These are phyloP conservation scores for Struthidea cinerea DNA, from an alignment of 2,113 vertebrate genomes.

Conservation along the genomic window DNA sequence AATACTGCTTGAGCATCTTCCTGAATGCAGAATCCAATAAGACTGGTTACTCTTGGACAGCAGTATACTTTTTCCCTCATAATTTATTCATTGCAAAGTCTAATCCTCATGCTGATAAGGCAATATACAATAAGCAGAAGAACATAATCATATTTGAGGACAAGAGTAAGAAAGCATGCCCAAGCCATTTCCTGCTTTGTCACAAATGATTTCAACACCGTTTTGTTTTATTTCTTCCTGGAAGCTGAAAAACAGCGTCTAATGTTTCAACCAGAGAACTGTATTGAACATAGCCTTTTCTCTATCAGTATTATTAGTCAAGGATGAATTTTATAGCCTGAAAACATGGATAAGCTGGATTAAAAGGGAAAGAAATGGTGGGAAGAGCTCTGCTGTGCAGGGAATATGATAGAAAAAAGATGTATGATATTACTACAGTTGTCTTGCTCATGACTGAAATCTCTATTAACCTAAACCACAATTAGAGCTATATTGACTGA, in stretches of 20 bases:
- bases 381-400: neutral
- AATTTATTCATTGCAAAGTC: conserved; percentile 45
- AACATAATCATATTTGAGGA: conserved; percentile 20
- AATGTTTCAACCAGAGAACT: conserved; percentile 3
- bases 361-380: conserved; percentile 15
- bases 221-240: conserved; percentile 21
- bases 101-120: neutral
- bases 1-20: neutral
- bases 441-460: neutral
- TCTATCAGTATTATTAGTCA: conserved; percentile 11
- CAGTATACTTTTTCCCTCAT: neutral
- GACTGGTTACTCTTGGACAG: neutral
- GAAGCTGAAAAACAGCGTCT: neutral
- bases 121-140: neutral
- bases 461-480: neutral
- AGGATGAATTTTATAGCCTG: conserved; percentile 22
- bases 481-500: neutral
- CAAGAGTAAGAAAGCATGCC: conserved; percentile 9
- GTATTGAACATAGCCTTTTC: conserved; percentile 22
- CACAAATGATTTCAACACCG: neutral
- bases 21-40: neutral
- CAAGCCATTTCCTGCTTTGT: conserved; percentile 50
- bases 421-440: neutral
- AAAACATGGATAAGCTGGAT: neutral
- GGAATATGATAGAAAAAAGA: neutral